Evolutionary conservation across 1,140 invertebrate genomes (phyloP), one percentile per base, ranked within the genome.

Genomic region (Macrosteles quadrilineatus): DNA sequence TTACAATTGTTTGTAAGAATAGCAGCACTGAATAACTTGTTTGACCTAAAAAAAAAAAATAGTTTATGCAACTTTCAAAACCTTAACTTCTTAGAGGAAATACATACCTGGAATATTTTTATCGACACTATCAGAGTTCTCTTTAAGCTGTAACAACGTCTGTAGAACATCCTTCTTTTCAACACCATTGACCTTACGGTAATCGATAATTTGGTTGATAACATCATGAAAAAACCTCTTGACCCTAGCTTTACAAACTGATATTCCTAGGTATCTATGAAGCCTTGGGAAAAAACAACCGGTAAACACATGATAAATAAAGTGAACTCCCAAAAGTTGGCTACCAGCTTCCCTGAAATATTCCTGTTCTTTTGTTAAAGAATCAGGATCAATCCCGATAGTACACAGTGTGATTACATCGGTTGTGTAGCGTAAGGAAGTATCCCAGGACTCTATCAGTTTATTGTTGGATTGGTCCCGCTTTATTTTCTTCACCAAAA

Each of bases 221-320:
- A 59, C 55, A 27, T 14, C 23, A 14, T 30, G 55, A 25, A 59
- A 59, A 59, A 59, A 59, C 55, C n/a, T 59, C 27, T 25, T 59
- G 11, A 59, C 25, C 27, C 27, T 59, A n/a, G 21, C 9, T 59
- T 59, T 59, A 59, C 14, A 14, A 25, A 59, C 55, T 27, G 55
- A 25, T 27, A 30, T 59, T 2, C 55, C 23, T 4, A 59, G 27
- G 27, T 27, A 27, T 25, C 27, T 59, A 23, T 59, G 55, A 25
- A 59, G 25, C n/a, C 27, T 59, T 3, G 55, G 55, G 27, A 59
- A 30, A 29, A 59, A 59, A 29, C 55, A 59, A 2, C 23, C 55
- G 3, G 25, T 59, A n/a, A 59, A 59, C 3, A 59, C 55, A 59
- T 59, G 55, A 4, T 27, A 59, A 29, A 59, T 59, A 23, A 59